Evolutionary conservation across 2,113 vertebrate genomes (phyloP).

Genomic region (Gasterosteus aculeatus): DNA sequence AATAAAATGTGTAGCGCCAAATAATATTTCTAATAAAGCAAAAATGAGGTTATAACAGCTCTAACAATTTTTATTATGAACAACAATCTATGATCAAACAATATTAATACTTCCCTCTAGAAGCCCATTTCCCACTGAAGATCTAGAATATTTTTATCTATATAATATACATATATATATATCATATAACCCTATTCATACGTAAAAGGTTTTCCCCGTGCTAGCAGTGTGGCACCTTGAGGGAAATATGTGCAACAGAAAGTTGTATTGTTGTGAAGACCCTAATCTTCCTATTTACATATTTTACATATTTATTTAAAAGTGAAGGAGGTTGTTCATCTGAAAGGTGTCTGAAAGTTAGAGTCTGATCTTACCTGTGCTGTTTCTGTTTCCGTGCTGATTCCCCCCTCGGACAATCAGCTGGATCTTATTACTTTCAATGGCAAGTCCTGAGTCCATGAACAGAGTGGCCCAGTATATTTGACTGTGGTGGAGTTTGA

Average conservation of each 20-base stretch:
- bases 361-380: constrained; percentile 34
- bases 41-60: not conserved
- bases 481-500: not conserved
- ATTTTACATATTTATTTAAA: too few relatives aligned
- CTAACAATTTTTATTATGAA: not conserved
- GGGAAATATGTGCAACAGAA: not conserved
- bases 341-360: not conserved
- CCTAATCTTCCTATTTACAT: too few relatives aligned
- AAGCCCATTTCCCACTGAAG: not conserved
- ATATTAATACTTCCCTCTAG: not conserved
- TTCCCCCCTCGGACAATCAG: constrained; percentile 18
- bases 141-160: not conserved
- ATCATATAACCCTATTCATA: not conserved
- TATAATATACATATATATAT: too few relatives aligned
- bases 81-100: not conserved
- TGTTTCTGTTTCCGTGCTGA: not conserved
- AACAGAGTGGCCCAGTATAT: constrained; percentile 39
- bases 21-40: not conserved
- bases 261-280: not conserved
- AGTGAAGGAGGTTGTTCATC: not conserved
- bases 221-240: not conserved
- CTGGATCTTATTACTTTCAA: not conserved
- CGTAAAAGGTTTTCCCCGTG: not conserved
- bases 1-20: not conserved
- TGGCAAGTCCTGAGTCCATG: accelerated